Evolutionary conservation across 2,888 invertebrate species (phyloP).

Genomic region (Xanthia togata): DNA sequence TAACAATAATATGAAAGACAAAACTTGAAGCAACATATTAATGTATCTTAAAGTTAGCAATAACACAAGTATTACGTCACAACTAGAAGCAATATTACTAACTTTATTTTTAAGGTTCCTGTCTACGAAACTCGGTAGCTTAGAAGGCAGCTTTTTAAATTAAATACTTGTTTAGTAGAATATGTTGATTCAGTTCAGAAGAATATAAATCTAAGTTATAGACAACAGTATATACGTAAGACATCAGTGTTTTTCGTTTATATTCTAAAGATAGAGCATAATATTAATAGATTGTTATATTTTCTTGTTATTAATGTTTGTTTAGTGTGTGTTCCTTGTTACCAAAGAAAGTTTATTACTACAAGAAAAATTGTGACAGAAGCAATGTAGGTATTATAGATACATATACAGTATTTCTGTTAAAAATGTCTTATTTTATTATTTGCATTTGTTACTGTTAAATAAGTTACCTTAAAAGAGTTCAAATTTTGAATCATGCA

Average conservation of each 20-base stretch:
- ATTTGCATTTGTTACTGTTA: conserved; percentile 83
- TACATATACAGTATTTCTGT: conserved; percentile 79
- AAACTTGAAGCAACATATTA: conserved; percentile 56
- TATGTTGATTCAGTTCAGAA: conserved; percentile 49
- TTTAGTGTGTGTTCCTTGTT: conserved; percentile 89
- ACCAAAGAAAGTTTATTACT: conserved; percentile 87
- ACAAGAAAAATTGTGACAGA: conserved; percentile 74
- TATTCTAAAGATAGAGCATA: conserved; percentile 73
- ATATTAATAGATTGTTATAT: conserved; percentile 85
- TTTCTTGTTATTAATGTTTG: conserved; percentile 87
- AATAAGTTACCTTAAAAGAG: conserved; percentile 86
- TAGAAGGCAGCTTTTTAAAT: conserved; percentile 61
- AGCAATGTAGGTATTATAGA: conserved; percentile 78
- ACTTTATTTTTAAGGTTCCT: conserved; percentile 48
- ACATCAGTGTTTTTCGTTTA: conserved; percentile 75
- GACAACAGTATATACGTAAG: conserved; percentile 74
- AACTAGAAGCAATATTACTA: conserved; percentile 53
- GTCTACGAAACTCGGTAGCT: conserved; percentile 55
- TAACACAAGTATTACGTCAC: conserved; percentile 58
- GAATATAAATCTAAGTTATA: conserved; percentile 49
- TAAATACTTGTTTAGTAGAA: conserved; percentile 36
- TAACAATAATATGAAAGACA: conserved; percentile 66
- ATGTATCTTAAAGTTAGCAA: conserved; percentile 42
- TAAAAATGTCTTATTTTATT: conserved; percentile 73
- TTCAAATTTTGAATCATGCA: conserved; percentile 86